A percentile compares a stretch with the other conserved stretches of the same genome.
Evolutionary conservation across 1,140 invertebrate genomes (phyloP).

Genomic region (Nylanderia fulva): DNA sequence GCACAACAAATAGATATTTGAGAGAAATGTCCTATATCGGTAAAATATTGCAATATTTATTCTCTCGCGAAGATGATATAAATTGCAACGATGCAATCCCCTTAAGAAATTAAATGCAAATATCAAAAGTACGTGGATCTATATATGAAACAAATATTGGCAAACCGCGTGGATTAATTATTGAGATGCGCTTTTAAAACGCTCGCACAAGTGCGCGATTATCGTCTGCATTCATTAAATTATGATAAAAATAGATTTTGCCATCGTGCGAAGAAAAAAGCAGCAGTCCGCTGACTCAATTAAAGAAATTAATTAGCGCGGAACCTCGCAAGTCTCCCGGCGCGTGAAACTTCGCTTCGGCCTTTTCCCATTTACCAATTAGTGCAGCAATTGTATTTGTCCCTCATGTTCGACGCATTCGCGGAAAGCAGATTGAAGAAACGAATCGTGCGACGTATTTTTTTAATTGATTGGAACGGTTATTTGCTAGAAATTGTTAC

Average conservation of each 20-base stretch:
- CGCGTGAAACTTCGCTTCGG: background rate
- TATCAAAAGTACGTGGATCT: background rate
- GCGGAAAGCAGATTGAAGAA: background rate
- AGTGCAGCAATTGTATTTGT: constrained; percentile 36
- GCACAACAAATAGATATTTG: constrained; percentile 37
- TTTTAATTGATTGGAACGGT: background rate
- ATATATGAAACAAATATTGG: background rate
- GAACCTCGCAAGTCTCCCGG: background rate
- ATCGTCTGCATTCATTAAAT: constrained; percentile 16
- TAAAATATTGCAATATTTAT: constrained; percentile 1
- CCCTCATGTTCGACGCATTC: background rate
- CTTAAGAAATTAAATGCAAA: background rate
- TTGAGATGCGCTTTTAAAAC: background rate
- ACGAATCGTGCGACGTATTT: background rate
- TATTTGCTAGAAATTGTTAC: background rate
- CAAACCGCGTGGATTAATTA: background rate
- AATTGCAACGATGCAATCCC: background rate
- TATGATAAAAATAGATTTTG: constrained; percentile 15
- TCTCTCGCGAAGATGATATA: background rate
- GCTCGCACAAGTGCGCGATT: background rate
- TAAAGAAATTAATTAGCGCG: constrained; percentile 55
- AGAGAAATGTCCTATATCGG: background rate
- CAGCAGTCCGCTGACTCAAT: constrained; percentile 27
- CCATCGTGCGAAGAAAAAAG: constrained; percentile 9
- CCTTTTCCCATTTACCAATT: constrained; percentile 20